Evolutionary conservation across 2,888 invertebrate genomes (phyloP).

Genomic region (Nephrotoma flavescens): DNA sequence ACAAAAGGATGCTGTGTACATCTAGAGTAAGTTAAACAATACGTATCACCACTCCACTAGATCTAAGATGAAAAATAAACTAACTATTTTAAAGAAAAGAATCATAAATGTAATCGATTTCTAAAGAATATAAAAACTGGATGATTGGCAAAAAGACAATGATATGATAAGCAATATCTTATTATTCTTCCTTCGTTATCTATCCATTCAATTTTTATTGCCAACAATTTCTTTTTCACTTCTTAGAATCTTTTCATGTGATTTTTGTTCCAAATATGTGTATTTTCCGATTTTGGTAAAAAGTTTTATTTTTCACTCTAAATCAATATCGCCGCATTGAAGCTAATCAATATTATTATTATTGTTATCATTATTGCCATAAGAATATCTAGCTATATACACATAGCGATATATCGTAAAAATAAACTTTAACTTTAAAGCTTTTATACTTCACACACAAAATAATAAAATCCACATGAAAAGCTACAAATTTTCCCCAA

Average conservation of each 20-base stretch:
- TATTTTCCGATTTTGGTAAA: neutral
- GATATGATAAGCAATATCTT: neutral
- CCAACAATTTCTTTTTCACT: neutral
- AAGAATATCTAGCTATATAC: neutral
- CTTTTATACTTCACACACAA: neutral
- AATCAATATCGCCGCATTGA: neutral
- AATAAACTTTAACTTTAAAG: neutral
- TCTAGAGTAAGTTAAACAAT: neutral
- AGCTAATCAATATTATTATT: neutral
- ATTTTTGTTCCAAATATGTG: neutral
- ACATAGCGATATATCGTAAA: neutral
- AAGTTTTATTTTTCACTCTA: neutral
- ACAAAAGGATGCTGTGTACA: neutral
- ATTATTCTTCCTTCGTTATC: neutral
- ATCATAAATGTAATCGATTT: neutral
- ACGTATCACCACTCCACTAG: neutral
- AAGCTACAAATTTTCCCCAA: neutral
- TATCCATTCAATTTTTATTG: neutral
- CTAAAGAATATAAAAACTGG: neutral
- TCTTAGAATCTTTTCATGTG: neutral
- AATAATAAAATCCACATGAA: neutral
- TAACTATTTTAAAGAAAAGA: neutral
- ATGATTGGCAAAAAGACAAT: neutral
- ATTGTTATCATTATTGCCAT: neutral
- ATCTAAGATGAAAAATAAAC: neutral